Base-by-base conservation (phyloP, 1,140 invertebrate genomes). In the Trinorchestia longiramus region DNA sequence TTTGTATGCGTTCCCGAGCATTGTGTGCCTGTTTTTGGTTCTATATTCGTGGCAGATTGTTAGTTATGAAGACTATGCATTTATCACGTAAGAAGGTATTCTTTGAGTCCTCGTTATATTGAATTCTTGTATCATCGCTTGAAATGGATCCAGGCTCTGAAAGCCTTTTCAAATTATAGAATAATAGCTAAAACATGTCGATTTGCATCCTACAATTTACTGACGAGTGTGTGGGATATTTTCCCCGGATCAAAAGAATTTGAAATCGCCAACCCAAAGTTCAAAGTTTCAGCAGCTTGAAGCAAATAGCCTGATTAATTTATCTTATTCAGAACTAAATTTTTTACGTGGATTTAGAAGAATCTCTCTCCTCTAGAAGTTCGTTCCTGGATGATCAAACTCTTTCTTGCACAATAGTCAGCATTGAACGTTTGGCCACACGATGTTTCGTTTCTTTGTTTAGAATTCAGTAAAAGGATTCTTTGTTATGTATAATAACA, bases 61-160 rank as follows among this genome's bases (percentile, higher is more conserved):
- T 3, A 94, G 44, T 17, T 8, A 43, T 15, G 92, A 98, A 3
- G 41, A 90, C 43, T 90, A 19, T 28, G 4, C 88, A 42, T 90
- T 90, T 90, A 41, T 90, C n/a, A 28, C 0, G 15, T 90, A 90
- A 90, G 15, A 1, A 77, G 28, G 36, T 3, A 28, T 36, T 11
- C 36, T 77, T 36, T 23, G 15, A 11, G 62, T 77, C 62, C 28
- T 28, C 1, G 11, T 23, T 23, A 77, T 77, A 28, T 77, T 28
- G 28, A 77, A 77, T 23, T 77, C 36, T 36, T 19, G 1, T 28
- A 77, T 36, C 28, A 23, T 23, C 62, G 62, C 36, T 77, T 28
- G 62, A 77, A 23, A 36, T 77, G 15, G 28, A 77, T 77, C 36
- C 1, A 23, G 3, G 62, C 47, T 53, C 8, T 53, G 28, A 77